Conservation (phyloP, 2,113 vertebrate species). For the Chaetorhynchus papuensis region DNA sequence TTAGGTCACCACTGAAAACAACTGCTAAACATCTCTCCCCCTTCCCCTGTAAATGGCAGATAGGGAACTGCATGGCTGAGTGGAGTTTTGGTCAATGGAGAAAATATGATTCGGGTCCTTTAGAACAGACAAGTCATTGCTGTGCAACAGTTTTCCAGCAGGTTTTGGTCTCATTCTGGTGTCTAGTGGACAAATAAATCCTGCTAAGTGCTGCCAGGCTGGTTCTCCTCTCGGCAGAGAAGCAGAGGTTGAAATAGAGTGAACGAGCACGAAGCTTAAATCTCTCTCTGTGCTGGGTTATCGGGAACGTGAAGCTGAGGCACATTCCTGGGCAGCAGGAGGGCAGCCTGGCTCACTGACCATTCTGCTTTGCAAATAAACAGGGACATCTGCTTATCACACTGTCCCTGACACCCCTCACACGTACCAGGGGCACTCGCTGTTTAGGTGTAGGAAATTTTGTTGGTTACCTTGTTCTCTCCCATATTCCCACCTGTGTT, state of each 20-base stretch:
- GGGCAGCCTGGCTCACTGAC: background rate
- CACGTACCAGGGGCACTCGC: fast-evolving
- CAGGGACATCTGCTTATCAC: background rate
- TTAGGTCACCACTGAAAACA: background rate
- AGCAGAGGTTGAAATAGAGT: background rate
- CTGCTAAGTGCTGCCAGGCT: background rate
- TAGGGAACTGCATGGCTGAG: background rate
- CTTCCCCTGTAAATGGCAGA: background rate
- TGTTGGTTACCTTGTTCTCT: background rate
- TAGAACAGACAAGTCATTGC: background rate
- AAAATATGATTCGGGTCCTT: background rate
- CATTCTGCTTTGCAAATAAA: background rate
- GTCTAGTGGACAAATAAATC: background rate
- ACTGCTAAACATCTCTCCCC: background rate
- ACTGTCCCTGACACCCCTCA: background rate
- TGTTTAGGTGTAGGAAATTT: background rate
- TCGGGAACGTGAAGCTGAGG: background rate
- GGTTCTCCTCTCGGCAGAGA: background rate
- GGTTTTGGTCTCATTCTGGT: background rate
- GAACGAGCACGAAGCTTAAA: background rate
- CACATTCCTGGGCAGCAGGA: background rate
- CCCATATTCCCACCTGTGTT: background rate
- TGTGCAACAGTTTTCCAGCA: background rate
- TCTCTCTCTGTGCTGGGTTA: background rate
- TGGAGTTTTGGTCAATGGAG: background rate